Base-by-base conservation (phyloP, 2,888 invertebrate genomes). In the Perizoma affinitatum region DNA sequence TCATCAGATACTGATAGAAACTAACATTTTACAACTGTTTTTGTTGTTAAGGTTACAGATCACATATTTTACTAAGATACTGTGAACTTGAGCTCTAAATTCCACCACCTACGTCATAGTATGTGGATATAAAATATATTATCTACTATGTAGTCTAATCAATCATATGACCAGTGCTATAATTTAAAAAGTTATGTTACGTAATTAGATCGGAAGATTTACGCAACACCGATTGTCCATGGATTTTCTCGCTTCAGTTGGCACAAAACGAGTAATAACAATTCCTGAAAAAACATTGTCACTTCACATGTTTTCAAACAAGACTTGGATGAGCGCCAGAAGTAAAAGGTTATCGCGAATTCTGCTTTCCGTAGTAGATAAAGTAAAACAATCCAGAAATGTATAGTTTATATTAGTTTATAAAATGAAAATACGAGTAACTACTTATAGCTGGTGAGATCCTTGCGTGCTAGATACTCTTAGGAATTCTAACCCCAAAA, bases 281-380 rank as follows among this genome's bases (percentile, higher is more conserved):
- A 77, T 73, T 79, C 68, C 61, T 73, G 80, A 71, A 79, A 86
- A 85, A 88, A 88, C 86, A 86, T 78, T 83, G 83, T 83, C 61
- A 63, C 63, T 79, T 75, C 73, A 75, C 75, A 81, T 87, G 89
- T 89, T 89, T 88, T 87, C 84, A 87, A 88, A 88, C 86, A 86
- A 75, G 72, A 70, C 65, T 72, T 91, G 90, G 90, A 86, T 49
- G 7, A 34, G 36, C 51, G 87, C 90, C 91, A 90, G 78, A 45
- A 69, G 67, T 66, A 66, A 72, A 71, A 77, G 67, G 64, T 75
- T 79, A 73, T 68, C 67, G 70, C 66, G 65, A 74, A 78, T 74
- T 74, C 67, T 71, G 72, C 73, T 77, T 73, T 74, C 59, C 63
- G 65, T 65, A 58, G 44, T 65, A 45, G 57, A 60, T 66, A 22